Base-by-base conservation (phyloP, 2,113 vertebrate species). In the Oryzias woworae region DNA sequence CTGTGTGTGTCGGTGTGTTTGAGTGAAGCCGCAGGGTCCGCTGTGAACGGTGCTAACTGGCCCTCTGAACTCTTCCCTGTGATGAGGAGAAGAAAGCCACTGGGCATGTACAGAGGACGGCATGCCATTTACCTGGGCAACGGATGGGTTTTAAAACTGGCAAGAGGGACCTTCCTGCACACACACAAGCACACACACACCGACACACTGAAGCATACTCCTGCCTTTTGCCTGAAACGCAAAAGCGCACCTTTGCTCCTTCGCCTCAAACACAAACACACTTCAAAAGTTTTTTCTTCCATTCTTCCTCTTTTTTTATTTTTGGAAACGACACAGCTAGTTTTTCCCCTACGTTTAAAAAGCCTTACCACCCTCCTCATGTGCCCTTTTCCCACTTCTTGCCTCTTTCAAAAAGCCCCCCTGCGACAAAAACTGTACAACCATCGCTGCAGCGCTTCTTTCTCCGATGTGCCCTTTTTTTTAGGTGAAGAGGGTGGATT, bases 101-200 rank as follows among this genome's bases (percentile, higher is more conserved):
- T 65, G 83, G 88, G 82, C 87, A 87, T 81, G 83, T 85, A 84
- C 89, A 89, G 78, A 92, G 87, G 90, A 92, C 90, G 73, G 85
- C 83, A 68, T 88, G 87, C 89, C 89, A 90, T 90, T 91, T 92
- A 92, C 90, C 90, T 91, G 90, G 83, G 75, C 83, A 89, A 78
- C 66, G 54, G 73, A 75, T 82, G 78, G 64, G 86, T 87, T 88
- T 84, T 80, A 78, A 89, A 86, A 79, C 81, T 82, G 85, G 78
- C 88, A 87, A 69, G 71, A 76, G 74, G 78, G 78, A 82, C 69
- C 66, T 57, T 17, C 69, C 66, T 57, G 17, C 53, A 59, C 12
- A 5, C 61, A 48, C 69, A n/a, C 73, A 0, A 7, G 59, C 61
- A 62, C 67, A 69, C 7, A 66, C 71, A 77, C 46, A 64, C 6